These are phyloP conservation scores for Suricata suricatta DNA, from an alignment of 2,113 vertebrate genomes.

Conservation along the genomic window DNA sequence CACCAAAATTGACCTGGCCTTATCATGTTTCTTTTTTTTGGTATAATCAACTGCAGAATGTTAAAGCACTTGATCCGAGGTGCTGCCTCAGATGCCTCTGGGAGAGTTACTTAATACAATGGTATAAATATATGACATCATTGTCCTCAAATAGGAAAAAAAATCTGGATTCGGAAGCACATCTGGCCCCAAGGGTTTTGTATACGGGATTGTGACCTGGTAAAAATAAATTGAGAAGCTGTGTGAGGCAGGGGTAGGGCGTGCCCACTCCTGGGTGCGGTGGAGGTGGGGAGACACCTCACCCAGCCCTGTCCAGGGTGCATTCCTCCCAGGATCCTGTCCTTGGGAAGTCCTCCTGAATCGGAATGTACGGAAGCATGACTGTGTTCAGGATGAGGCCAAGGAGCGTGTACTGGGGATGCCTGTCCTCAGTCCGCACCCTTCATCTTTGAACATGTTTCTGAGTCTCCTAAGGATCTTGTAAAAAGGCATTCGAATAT, in stretches of 20 bases:
- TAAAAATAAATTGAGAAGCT: not conserved
- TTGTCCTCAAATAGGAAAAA: not conserved
- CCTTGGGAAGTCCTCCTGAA: not conserved
- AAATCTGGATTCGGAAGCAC: not conserved
- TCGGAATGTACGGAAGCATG: not conserved
- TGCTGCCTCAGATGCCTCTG: not conserved
- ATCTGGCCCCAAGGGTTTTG: not conserved
- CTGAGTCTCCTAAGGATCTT: not conserved
- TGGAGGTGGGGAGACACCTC: not conserved
- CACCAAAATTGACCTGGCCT: not conserved
- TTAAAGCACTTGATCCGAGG: not conserved
- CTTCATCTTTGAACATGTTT: not conserved
- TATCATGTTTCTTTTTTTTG: not conserved
- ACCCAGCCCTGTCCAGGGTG: not conserved
- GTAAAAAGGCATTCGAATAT: not conserved
- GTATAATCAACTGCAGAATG: not conserved
- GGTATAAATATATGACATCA: not conserved
- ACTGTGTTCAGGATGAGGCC: not conserved
- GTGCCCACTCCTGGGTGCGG: not conserved
- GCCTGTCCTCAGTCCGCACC: not conserved
- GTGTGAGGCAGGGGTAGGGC: not conserved
- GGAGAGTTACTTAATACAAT: not conserved
- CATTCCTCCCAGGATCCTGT: not conserved
- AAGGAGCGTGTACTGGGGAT: not conserved
- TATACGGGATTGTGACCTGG: not conserved